These are phyloP conservation scores for Pelochelys cantorii DNA, from an alignment of 2,797 vertebrate genomes.

Conservation along the genomic window DNA sequence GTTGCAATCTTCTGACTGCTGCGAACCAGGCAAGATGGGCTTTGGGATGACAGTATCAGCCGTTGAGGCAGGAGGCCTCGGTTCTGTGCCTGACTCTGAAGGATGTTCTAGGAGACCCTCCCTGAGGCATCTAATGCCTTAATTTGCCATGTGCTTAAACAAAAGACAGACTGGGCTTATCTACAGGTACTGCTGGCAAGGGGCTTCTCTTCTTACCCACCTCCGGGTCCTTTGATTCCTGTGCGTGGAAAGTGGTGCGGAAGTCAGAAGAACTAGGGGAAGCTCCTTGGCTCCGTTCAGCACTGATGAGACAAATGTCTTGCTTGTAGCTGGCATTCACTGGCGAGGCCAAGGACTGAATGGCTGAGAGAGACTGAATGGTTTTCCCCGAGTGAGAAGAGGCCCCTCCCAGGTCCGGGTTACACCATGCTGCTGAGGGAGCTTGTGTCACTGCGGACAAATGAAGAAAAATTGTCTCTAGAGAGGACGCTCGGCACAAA, in stretches of 20 bases:
- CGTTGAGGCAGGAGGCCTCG: background rate
- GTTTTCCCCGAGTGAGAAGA: accelerated
- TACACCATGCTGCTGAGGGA: accelerated
- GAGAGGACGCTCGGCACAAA: constrained; percentile 13
- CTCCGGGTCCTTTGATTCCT: background rate
- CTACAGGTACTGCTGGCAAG: accelerated
- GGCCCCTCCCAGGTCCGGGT: background rate
- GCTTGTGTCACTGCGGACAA: background rate
- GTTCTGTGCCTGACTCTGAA: constrained; percentile 31
- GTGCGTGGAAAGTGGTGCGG: background rate
- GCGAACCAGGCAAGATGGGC: background rate
- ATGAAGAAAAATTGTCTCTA: background rate
- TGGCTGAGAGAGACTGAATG: accelerated
- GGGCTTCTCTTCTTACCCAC: accelerated
- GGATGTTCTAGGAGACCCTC: constrained; percentile 21
- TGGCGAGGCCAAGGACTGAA: accelerated
- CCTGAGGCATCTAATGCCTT: background rate
- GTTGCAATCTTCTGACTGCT: constrained; percentile 61
- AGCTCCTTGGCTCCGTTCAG: constrained; percentile 9
- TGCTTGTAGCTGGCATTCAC: background rate
- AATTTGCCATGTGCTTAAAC: background rate
- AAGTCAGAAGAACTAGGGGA: background rate
- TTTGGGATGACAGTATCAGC: background rate
- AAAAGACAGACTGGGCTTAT: background rate
- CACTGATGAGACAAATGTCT: accelerated